Conservation (phyloP, 2,797 vertebrate genomes). For the Aldrovandia affinis region DNA sequence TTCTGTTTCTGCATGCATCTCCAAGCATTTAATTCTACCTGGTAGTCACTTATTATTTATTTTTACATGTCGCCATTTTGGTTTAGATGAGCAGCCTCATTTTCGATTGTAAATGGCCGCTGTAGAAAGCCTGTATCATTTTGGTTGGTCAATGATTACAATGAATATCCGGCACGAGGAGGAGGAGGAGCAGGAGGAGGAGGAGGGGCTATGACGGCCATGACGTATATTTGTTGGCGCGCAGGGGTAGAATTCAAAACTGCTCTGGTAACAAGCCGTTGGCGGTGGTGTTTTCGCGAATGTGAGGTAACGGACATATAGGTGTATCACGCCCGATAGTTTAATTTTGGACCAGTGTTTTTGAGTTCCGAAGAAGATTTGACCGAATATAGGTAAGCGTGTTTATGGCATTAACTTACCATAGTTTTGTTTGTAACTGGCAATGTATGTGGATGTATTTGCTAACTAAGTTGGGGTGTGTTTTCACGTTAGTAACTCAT, state of each 20-base stretch:
- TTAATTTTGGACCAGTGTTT: not conserved
- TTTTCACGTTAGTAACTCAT: too few species aligned
- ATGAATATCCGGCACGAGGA: not conserved
- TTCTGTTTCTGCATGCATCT: not conserved
- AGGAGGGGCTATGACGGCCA: too few species aligned
- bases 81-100: not conserved
- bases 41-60: not conserved
- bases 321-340: not conserved
- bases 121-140: not conserved
- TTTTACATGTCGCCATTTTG: constrained; percentile 18
- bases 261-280: constrained; percentile 40
- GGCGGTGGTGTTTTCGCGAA: constrained; percentile 17
- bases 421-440: not conserved
- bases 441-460: not conserved
- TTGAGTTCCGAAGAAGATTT: not conserved
- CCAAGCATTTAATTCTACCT: not conserved
- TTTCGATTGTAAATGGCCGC: constrained; percentile 29
- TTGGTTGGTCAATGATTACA: not conserved
- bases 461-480: too few species aligned
- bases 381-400: constrained; percentile 18
- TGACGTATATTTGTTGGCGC: constrained; percentile 62
- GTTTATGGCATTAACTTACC: not conserved
- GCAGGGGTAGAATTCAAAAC: constrained; percentile 64
- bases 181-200: too few species aligned
- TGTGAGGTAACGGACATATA: not conserved